Conservation (phyloP, 2,797 vertebrate genomes). For the Cottoperca gobio region DNA sequence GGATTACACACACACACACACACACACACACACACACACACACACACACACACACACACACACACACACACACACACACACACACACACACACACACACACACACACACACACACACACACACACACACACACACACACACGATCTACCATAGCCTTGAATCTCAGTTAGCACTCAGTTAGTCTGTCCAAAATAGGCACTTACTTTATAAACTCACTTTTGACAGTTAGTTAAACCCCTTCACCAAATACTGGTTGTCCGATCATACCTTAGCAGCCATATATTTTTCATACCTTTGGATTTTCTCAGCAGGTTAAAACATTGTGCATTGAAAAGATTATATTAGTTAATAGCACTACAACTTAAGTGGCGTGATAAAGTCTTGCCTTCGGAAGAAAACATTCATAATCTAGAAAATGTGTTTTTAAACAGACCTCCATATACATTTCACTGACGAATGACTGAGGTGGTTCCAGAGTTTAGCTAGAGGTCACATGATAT, state of each 20-base stretch:
- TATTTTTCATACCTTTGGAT: too few species aligned
- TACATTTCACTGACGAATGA: conserved; percentile 11
- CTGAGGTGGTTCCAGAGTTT: conserved; percentile 31
- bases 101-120: too few species aligned
- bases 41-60: too few species aligned
- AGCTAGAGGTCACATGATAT: conserved; percentile 30
- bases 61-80: too few species aligned
- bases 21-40: too few species aligned
- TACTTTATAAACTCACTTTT: neutral
- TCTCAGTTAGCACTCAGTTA: conserved; percentile 3
- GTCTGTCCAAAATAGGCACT: neutral
- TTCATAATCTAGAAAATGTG: conserved; percentile 3
- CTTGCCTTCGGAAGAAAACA: neutral
- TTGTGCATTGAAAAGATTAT: neutral
- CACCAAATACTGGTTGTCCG: neutral
- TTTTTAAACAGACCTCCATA: conserved; percentile 6
- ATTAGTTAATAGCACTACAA: neutral
- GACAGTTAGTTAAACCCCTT: neutral
- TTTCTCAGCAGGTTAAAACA: neutral
- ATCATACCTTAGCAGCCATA: neutral
- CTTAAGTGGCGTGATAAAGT: neutral
- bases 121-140: too few species aligned
- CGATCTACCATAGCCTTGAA: conserved; percentile 9
- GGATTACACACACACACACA: conserved; percentile 14
- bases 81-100: too few species aligned